phyloP scores from a whole-genome alignment of 2,888 invertebrate genomes.

The Helobdella robusta region DNA sequence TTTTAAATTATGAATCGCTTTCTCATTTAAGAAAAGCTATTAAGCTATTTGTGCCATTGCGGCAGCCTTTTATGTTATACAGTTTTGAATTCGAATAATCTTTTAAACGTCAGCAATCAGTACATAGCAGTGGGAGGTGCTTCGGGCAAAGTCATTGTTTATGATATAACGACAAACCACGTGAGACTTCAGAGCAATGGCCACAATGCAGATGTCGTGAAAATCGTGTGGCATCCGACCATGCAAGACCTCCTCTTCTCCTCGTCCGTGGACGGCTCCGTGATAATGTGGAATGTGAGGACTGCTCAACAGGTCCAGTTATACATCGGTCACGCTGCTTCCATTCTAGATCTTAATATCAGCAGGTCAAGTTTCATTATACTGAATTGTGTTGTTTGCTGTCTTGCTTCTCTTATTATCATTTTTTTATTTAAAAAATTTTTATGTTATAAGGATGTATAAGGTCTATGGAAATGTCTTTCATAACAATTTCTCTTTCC shows the following conservation, averaged over 20 bases:
- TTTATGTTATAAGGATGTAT: no score
- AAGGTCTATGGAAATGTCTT: no score
- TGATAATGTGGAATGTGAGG: slow-evolving; percentile 19
- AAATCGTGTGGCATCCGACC: slow-evolving; percentile 15
- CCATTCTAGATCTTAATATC: slow-evolving; percentile 10
- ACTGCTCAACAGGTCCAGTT: slow-evolving; percentile 9
- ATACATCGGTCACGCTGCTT: slow-evolving; percentile 7
- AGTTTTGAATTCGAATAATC: no score
- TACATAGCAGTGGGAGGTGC: slow-evolving; percentile 16
- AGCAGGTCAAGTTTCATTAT: not conserved
- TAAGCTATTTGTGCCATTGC: no score
- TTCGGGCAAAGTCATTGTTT: slow-evolving; percentile 15
- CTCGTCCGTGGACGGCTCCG: slow-evolving; percentile 9
- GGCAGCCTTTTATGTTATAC: no score
- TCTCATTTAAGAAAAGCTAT: no score
- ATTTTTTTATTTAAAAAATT: no score
- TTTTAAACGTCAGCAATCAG: slow-evolving; percentile 12
- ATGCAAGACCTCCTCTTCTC: slow-evolving; percentile 1
- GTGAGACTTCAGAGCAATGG: slow-evolving; percentile 9
- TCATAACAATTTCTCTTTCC: no score
- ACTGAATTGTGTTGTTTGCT: no score
- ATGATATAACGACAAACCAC: not conserved
- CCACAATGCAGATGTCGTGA: slow-evolving; percentile 17
- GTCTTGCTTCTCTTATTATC: no score
- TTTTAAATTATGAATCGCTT: no score